Conservation (phyloP, 1,140 invertebrate genomes). For the Cyrtorhinus lividipennis region DNA sequence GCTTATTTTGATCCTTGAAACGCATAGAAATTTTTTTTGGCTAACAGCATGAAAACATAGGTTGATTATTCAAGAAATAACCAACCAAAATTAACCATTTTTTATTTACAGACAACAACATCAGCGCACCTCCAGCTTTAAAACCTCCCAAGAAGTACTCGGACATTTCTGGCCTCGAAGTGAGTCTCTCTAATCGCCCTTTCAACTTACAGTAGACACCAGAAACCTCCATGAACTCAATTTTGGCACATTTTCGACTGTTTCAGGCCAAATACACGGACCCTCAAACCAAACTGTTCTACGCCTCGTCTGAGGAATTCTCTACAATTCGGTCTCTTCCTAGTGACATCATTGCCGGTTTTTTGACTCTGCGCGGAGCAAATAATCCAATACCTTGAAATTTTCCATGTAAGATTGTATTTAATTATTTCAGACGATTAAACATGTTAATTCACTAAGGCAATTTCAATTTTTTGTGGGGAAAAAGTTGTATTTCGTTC, state of each 20-base stretch:
- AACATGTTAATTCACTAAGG: too few species aligned
- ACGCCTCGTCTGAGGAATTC: slow-evolving; percentile 73
- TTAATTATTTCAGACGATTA: too few species aligned
- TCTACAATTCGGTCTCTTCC: slow-evolving; percentile 64
- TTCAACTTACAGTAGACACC: neutral
- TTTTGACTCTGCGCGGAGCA: slow-evolving; percentile 68
- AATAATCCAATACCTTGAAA: slow-evolving; percentile 61
- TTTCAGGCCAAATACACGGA: slow-evolving; percentile 71
- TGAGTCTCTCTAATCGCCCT: slow-evolving; percentile 32
- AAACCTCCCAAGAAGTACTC: slow-evolving; percentile 86
- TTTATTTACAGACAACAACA: slow-evolving; percentile 48
- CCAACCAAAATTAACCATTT: too few species aligned
- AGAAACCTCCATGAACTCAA: neutral
- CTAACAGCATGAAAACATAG: neutral
- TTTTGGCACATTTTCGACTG: neutral
- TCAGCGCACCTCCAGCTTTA: slow-evolving; percentile 81
- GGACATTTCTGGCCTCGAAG: slow-evolving; percentile 72
- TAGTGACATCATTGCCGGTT: slow-evolving; percentile 80
- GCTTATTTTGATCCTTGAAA: too few species aligned
- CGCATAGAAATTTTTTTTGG: neutral
- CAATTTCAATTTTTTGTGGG: too few species aligned
- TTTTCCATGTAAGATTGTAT: too few species aligned
- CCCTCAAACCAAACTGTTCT: slow-evolving; percentile 76
- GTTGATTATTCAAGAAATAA: too few species aligned
- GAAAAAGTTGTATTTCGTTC: too few species aligned